Base-by-base conservation (phyloP, 2,888 invertebrate species). In the Xanthorhoe spadicearia region DNA sequence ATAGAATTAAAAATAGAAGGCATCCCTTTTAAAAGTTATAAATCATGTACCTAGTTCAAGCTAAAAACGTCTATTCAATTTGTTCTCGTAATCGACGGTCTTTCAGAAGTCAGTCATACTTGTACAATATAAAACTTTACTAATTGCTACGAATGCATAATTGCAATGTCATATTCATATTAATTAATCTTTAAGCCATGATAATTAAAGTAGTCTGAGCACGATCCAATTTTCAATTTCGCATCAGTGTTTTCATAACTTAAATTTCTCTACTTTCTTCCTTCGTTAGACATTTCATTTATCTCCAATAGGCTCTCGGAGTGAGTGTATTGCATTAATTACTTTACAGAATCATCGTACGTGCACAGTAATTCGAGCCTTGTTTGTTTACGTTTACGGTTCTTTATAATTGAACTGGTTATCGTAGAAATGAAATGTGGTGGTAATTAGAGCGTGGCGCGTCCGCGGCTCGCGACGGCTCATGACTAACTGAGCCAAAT, bases 401-500 rank as follows among this genome's bases (percentile, higher is more conserved):
- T 82, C 79, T 78, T 83, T 80, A 82, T 84, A 75, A 80, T 75
- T 77, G 74, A 78, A 67, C 73, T 67, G 74, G 75, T 61, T 60
- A 69, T 77, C 74, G 86, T 87, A 92, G 88, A 92, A 92, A 92
- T 89, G 88, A 91, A 92, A 91, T 88, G 90, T 88, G 85, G 76
- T 77, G 83, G 50, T 82, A 77, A 91, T 89, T 81, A 92, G 92
- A 92, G 90, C 92, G 81, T 90, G 77, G 73, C 84, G 79, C 87
- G 87, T 85, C 86, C 83, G 84, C 78, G 75, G 79, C 80, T 80
- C 78, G 82, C 83, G 87, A 83, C 83, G 85, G 78, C 82, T 82
- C 74, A 74, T 83, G 84, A 88, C 81, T 87, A 88, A 89, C 88
- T 90, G 85, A 87, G 86, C 86, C 84, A 82, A 88, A 89, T 90